Base-by-base conservation (phyloP, 2,113 vertebrate species). In the Muntiacus reevesi region DNA sequence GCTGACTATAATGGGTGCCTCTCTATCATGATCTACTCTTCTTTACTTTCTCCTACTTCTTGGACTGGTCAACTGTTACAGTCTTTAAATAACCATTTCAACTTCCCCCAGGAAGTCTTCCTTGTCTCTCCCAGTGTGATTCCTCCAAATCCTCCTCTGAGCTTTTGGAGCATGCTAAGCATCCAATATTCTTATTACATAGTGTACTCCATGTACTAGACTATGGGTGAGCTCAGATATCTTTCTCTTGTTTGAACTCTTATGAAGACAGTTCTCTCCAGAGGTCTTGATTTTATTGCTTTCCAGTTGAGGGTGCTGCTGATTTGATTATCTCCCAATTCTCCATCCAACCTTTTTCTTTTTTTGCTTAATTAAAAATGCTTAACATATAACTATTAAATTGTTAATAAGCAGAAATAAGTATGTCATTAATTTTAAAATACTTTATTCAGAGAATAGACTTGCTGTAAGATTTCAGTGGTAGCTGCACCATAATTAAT, bases 401-500 rank as follows among this genome's bases (percentile, higher is more conserved):
- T 97, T 98, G 96, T 98, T 98, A 98, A 97, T 98, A 98, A 97
- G 94, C 50, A 97, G 54, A 92, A 98, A 94, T 98, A 97, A 89
- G 40, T 98, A 87, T 91, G 95, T 78, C 91, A 97, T 98, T 98
- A 98, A 97, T 98, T 97, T 96, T 45, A 98, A 97, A 97, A 97
- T 97, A 89, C 52, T 98, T 89, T 98, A 98, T 98, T 98, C 95
- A 91, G 16, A 95, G 91, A 89, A 97, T 96, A 82, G 91, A 96
- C 62, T 96, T 54, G 25, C 7, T 95, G 47, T 60, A 95, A 97
- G 97, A 96, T 98, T 98, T 98, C 95, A 92, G 59, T 95, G 94
- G 93, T 97, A 62, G 83, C 91, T 95, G 45, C 14, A 96, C 71
- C 97, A 94, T 93, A 98, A 97, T 97, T 98, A 98, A 97, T 98